Evolutionary conservation across 1,140 invertebrate genomes (phyloP).

Genomic region (Meloidogyne hapla): DNA sequence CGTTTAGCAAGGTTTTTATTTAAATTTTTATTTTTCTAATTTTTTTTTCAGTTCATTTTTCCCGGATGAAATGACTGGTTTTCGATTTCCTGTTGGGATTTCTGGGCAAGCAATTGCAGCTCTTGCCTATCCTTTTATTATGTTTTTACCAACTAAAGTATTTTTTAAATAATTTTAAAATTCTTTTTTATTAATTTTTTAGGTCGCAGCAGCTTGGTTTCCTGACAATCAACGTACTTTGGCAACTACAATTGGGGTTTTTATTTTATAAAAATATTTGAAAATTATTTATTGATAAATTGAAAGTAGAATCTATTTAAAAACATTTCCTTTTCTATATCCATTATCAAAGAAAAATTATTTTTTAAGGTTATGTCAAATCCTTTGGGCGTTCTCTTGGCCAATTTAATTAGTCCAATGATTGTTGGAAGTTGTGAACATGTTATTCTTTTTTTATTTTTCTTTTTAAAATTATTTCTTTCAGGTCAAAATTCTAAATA

Average conservation of each 20-base stretch:
- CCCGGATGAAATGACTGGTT: conserved; percentile 13
- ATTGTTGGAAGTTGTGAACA: conserved; percentile 42
- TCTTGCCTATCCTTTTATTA: conserved; percentile 62
- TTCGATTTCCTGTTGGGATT: conserved; percentile 58
- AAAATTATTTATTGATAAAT: no score
- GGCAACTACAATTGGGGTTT: conserved; percentile 57
- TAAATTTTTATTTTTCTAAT: neutral
- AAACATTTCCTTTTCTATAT: no score
- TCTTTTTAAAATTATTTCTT: neutral
- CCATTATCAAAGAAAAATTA: neutral
- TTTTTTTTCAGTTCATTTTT: conserved; percentile 51
- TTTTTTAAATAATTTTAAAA: conserved; percentile 21
- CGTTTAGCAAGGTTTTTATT: conserved; percentile 40
- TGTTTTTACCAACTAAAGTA: conserved; percentile 62
- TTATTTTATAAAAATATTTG: conserved; percentile 8
- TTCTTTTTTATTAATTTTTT: conserved; percentile 9
- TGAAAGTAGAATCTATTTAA: no score
- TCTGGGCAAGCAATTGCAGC: conserved; percentile 62
- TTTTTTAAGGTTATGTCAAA: conserved; percentile 56
- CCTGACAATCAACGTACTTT: conserved; percentile 60
- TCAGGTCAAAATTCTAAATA: conserved; percentile 44
- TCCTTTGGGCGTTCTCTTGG: conserved; percentile 59
- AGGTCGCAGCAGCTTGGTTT: conserved; percentile 62
- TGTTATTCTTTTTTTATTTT: neutral
- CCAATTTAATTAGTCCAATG: conserved; percentile 55